Base-by-base conservation (phyloP, 2,888 invertebrate species). In the Chaitophorus viminalis region DNA sequence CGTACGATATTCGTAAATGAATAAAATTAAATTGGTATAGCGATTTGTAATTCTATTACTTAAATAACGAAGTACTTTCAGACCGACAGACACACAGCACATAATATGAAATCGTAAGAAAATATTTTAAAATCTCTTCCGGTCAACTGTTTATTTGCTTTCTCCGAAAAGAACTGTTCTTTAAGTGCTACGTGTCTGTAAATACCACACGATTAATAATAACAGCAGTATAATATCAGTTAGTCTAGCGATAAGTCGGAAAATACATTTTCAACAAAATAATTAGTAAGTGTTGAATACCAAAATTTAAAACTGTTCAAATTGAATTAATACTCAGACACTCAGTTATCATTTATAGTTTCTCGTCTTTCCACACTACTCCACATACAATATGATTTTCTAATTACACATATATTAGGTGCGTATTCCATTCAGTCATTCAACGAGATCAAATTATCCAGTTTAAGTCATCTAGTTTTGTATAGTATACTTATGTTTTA, bases 121-220 rank as follows among this genome's bases (percentile, higher is more conserved):
- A 65, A 60, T 65, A 39, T 21, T 54, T 72, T 52, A 39, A 9
- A n/a, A 21, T 68, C 82, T 54, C 36, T 82, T 82, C 39, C 65
- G 83, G 83, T 14, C 65, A 65, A 83, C 39, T 65, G 25, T 75
- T 46, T 36, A n/a, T 75, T 65, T 75, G 83, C 75, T 84, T 84
- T 84, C 83, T 84, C 83, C 75, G 65, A 84, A 84, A 84, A 76
- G 65, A 84, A 76, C 74, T 65, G 75, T 76, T 75, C 31, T 75
- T 31, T 65, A 54, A 52, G 70, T 82, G 81, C 81, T 33, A 31
- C 25, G 60, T 75, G 39, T 75, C 39, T 65, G 75, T 84, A 46
- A 65, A 76, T 65, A 83, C 18, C 54, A 25, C 33, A n/a, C 75
- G 18, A 36, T 83, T 52, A 72, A 36, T 29, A 76, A 76, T 72